Evolutionary conservation across 2,797 vertebrate species (phyloP), one percentile per base, ranked within the genome.

Genomic region (Megalops cyprinoides): DNA sequence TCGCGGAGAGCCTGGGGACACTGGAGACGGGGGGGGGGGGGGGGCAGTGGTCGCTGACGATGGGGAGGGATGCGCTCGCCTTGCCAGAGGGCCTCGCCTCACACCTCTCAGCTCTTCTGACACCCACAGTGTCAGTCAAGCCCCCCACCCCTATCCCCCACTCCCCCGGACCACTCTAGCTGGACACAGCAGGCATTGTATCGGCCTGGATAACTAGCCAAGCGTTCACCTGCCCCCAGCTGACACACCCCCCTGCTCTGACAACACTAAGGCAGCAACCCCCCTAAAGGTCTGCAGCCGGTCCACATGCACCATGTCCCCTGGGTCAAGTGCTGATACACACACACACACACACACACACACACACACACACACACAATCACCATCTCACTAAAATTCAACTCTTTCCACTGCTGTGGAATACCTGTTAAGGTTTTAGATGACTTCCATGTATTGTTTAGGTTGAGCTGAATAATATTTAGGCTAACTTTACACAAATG

Each of bases 171-270:
- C 91, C 87, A 90, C 90, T 88, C 89, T 91, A 90, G 92, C 56
- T 81, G 79, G 79, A 46, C 92, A 92, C 88, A 92, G 87, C 92
- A 87, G 85, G 89, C 89, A 87, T 87, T 86, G 42, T 89, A 85
- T 91, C 91, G 92, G 91, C 96, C 96, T 94, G 92, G 88, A 95
- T 95, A 94, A 89, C 89, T 94, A 95, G 92, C 92, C 94, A 91
- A 95, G 94, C 95, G 89, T 95, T 93, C 95, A 92, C 90, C 86
- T 86, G 89, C 90, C 88, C 91, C 88, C 82, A 8, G 86, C 89
- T 91, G 89, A 93, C 90, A 92, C 91, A 89, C 88, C 89, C 85
- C 53, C 14, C 18, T 87, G 89, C 91, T 90, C 92, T 93, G 91
- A 93, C 92, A 92, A 92, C 88, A 88, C 65, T 89, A 90, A 82